Percentiles rank a stretch among this genome's conserved stretches.
These are phyloP conservation scores for Saturnia japonica DNA, from an alignment of 2,888 invertebrate genomes.

Conservation along the genomic window DNA sequence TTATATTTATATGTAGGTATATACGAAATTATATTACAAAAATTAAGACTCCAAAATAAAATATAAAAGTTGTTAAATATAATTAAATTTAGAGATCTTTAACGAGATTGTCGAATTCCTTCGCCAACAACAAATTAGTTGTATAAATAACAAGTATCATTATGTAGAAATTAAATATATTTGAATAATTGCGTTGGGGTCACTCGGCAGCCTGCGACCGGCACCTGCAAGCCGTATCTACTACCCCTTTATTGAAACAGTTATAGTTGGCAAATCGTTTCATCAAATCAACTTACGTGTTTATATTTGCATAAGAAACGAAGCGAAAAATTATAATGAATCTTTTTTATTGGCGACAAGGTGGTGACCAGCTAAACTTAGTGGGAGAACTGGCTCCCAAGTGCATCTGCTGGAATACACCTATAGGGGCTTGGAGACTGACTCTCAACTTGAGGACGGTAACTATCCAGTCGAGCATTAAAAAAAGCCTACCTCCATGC, in stretches of 20 bases:
- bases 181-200: conserved; percentile 1
- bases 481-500: too few species aligned
- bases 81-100: background rate
- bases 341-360: too few species aligned
- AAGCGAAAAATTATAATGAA: conserved; percentile 2
- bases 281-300: background rate
- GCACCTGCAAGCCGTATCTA: too few species aligned
- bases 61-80: background rate
- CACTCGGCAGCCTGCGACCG: background rate
- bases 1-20: background rate
- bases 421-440: too few species aligned
- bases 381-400: too few species aligned
- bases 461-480: too few species aligned
- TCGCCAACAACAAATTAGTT: background rate
- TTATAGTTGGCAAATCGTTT: background rate
- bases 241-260: background rate
- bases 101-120: background rate
- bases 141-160: background rate
- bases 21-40: background rate
- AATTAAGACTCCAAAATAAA: background rate
- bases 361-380: too few species aligned
- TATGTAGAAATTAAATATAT: background rate
- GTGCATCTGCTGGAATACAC: too few species aligned
- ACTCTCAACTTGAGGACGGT: too few species aligned
- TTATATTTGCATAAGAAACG: background rate